A percentile compares a stretch with the other conserved stretches of the same genome.
Evolutionary conservation across 2,797 vertebrate species (phyloP).

Genomic region (Anguilla pacifica): DNA sequence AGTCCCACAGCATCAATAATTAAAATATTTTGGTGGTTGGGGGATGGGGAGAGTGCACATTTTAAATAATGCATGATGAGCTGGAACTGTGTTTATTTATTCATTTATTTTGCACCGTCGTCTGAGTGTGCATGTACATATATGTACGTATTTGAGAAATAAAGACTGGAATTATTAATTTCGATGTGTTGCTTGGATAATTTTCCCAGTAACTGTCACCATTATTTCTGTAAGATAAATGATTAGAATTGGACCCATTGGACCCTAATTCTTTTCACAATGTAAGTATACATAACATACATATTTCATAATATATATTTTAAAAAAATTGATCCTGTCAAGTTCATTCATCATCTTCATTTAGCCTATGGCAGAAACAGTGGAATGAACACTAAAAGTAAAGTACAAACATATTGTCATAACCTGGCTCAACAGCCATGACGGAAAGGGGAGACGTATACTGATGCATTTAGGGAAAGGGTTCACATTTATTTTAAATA

Average conservation of each 20-base stretch:
- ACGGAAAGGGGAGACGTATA: too few species aligned
- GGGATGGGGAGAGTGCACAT: slow-evolving; percentile 21
- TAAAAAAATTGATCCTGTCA: background rate
- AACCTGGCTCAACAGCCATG: too few species aligned
- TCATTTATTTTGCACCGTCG: slow-evolving; percentile 13
- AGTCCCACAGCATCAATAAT: slow-evolving; percentile 54
- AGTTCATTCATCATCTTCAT: too few species aligned
- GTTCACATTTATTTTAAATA: too few species aligned
- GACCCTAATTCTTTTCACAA: background rate
- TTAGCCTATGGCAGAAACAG: too few species aligned
- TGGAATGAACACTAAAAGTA: too few species aligned
- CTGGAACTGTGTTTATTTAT: slow-evolving; percentile 23
- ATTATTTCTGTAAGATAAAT: background rate
- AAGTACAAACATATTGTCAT: too few species aligned
- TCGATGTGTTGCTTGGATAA: background rate
- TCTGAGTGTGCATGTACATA: background rate
- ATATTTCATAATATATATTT: too few species aligned
- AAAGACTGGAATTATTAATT: background rate
- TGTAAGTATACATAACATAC: too few species aligned
- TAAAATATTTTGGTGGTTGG: slow-evolving; percentile 41
- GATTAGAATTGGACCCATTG: background rate
- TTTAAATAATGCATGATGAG: slow-evolving; percentile 39
- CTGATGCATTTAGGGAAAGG: too few species aligned
- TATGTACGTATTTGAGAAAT: background rate
- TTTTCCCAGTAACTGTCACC: background rate